Conservation (phyloP, 1,140 invertebrate genomes). For the Propsilocerus akamusi region DNA sequence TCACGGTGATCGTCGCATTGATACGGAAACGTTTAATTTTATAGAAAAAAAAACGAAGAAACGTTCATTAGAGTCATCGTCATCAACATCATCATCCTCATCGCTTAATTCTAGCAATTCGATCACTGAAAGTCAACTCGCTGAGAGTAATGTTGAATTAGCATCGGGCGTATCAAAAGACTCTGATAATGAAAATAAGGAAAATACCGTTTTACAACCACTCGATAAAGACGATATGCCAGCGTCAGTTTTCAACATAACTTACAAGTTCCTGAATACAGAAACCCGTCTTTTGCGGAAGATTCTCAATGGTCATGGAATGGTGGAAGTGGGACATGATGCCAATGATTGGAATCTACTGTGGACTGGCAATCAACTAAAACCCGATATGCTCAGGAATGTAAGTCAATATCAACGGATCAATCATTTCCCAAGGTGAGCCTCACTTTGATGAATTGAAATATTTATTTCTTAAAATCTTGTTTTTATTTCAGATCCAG, state of each 20-base stretch:
- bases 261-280: constrained; percentile 60
- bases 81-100: constrained; percentile 10
- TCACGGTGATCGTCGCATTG: background rate
- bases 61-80: constrained; percentile 12
- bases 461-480: too few species aligned
- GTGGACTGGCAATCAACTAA: constrained; percentile 82
- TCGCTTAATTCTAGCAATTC: background rate
- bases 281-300: constrained; percentile 58
- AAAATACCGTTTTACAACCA: constrained; percentile 18
- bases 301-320: constrained; percentile 51
- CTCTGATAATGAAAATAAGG: constrained; percentile 13
- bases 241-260: constrained; percentile 51
- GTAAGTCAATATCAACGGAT: constrained; percentile 72
- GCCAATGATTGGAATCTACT: constrained; percentile 67
- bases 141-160: constrained; percentile 7
- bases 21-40: constrained; percentile 1
- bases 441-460: too few species aligned
- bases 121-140: background rate
- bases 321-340: constrained; percentile 39
- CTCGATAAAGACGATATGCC: constrained; percentile 34
- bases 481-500: constrained; percentile 42
- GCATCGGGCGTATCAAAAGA: constrained; percentile 11
- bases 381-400: constrained; percentile 64
- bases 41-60: constrained; percentile 5
- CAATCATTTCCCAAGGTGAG: constrained; percentile 82